These are phyloP conservation scores for Luperina testacea DNA, from an alignment of 2,888 invertebrate genomes.

Conservation along the genomic window DNA sequence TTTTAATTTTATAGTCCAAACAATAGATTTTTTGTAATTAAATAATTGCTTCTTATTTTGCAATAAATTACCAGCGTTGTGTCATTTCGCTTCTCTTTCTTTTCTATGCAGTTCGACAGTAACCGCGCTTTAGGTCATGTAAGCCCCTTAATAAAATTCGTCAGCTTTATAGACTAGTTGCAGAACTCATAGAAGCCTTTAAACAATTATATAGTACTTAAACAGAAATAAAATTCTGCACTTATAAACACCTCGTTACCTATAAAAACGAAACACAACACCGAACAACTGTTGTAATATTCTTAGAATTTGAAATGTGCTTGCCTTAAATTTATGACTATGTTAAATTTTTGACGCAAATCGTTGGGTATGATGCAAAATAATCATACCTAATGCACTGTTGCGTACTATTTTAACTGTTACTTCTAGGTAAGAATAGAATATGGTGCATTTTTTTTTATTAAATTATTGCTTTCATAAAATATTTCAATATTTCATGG, in stretches of 20 bases:
- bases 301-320: slow-evolving; percentile 83
- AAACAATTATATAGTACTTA: slow-evolving; percentile 24
- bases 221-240: slow-evolving; percentile 58
- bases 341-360: slow-evolving; percentile 65
- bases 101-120: too few species aligned
- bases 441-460: not conserved
- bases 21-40: too few species aligned
- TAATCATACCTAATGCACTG: slow-evolving; percentile 56
- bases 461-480: not conserved
- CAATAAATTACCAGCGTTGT: too few species aligned
- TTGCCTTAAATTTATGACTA: slow-evolving; percentile 74
- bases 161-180: slow-evolving; percentile 1
- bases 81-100: too few species aligned
- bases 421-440: slow-evolving; percentile 39
- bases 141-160: too few species aligned
- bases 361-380: slow-evolving; percentile 56
- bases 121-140: too few species aligned
- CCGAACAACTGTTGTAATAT: slow-evolving; percentile 82
- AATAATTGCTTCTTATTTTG: too few species aligned
- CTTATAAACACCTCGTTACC: slow-evolving; percentile 67
- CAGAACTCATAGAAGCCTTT: slow-evolving; percentile 1
- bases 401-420: slow-evolving; percentile 39
- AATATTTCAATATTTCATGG: not conserved
- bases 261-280: slow-evolving; percentile 82
- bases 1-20: too few species aligned